A percentile compares a stretch with the other conserved stretches of the same genome.
Conservation (phyloP, 1,140 invertebrate species). For the Ips typographus region DNA sequence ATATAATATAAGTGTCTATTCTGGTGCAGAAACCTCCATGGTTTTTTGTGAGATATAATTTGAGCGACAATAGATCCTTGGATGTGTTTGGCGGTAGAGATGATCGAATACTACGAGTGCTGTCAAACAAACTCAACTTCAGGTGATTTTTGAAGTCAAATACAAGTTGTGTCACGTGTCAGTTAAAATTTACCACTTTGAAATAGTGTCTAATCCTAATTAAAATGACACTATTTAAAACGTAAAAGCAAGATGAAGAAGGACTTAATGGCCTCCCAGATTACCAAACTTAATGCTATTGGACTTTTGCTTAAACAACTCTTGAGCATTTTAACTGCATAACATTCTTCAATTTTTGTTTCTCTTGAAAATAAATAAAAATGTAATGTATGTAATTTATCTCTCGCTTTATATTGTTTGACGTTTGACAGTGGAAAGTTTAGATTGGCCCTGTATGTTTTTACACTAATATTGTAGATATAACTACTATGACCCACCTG, state of each 20-base stretch:
- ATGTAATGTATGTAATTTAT: too few relatives aligned
- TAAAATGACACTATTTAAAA: too few relatives aligned
- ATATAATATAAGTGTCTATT: neutral
- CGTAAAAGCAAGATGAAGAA: too few relatives aligned
- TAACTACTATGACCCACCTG: slow-evolving; percentile 67
- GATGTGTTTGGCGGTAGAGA: slow-evolving; percentile 67
- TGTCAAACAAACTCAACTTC: slow-evolving; percentile 68
- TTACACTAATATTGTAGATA: slow-evolving; percentile 52
- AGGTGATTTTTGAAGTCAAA: slow-evolving; percentile 45
- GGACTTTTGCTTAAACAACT: too few relatives aligned
- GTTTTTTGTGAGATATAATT: slow-evolving; percentile 67
- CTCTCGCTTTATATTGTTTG: too few relatives aligned
- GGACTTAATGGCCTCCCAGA: too few relatives aligned
- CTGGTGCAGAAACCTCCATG: slow-evolving; percentile 66
- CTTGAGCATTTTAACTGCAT: too few relatives aligned
- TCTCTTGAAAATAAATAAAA: too few relatives aligned
- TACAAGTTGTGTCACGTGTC: neutral
- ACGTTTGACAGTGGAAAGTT: too few relatives aligned
- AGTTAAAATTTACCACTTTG: neutral
- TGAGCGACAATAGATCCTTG: slow-evolving; percentile 55
- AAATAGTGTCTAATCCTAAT: neutral
- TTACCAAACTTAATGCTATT: too few relatives aligned
- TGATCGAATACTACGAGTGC: slow-evolving; percentile 62
- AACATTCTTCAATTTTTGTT: too few relatives aligned
- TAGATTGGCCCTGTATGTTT: too few relatives aligned